Base-by-base conservation (phyloP, 2,888 invertebrate species). In the Platycheirus rosarum region DNA sequence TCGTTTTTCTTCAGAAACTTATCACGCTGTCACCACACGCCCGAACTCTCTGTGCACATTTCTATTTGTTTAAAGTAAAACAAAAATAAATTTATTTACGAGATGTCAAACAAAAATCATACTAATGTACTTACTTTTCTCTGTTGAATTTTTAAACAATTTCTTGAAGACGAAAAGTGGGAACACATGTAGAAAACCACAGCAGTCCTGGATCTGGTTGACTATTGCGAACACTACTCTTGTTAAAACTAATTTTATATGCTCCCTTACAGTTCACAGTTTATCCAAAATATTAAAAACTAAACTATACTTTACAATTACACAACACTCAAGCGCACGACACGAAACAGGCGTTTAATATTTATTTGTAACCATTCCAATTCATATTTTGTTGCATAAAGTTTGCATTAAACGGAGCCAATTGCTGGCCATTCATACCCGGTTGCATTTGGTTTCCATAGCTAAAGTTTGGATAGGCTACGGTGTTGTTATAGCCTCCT, bases 321-420 rank as follows among this genome's bases (percentile, higher is more conserved):
- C 65, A 76, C 76, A 66, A 70, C 51, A 80, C 75, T 51, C 42
- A 70, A 55, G 40, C 66, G 14, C 46, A 49, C 37, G 23, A 48
- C 40, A 16, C 69, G 62, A 32, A 32, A 60, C 16, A 60, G 18
- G 57, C 23, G n/a, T 40, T 35, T 9, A 46, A 11, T n/a, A 40
- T 42, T 76, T 77, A 77, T 20, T 82, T 77, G 44, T 82, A 82
- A 68, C 82, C 77, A 23, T 71, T 71, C 68, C 68, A 44, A 9
- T 77, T 73, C n/a, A 51, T 77, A 77, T 20, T 51, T n/a, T 46
- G 18, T 20, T 40, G 66, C 77, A 77, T 68, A 35, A 57, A 73
- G 46, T 73, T 77, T 2, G 62, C 42, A 44, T 76, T 76, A 29
- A 68, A 82, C 11, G 57, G 66, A 60, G 53, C 66, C 29, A 77